Base-by-base conservation (phyloP, 2,113 vertebrate species). In the Cnemophilus loriae region DNA sequence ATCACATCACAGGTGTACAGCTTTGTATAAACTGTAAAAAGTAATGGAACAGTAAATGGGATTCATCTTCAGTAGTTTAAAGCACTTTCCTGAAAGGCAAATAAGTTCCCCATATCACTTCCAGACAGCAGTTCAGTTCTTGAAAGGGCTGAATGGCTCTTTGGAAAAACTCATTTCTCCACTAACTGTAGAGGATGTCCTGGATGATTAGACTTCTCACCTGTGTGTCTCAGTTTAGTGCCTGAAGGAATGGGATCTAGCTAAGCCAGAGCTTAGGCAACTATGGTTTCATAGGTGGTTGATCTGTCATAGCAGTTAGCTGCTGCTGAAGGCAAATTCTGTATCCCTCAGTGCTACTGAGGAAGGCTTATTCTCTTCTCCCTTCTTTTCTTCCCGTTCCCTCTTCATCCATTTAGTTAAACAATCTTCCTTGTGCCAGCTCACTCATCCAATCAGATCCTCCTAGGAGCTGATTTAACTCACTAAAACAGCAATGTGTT, bases 201-300 rank as follows among this genome's bases (percentile, higher is more conserved):
- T 47, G 16, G 23, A 21, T 52, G 30, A 17, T 37, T 26, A 3
- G 21, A 6, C 16, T 46, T 46, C 52, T 71, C 42, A 49, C 16
- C 16, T 27, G 0, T 9, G 17, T 73, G 53, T 61, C 32, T 90
- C 68, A 49, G 2, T 52, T 65, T 16, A 73, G 53, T 27, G n/a
- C 42, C n/a, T 64, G 74, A 55, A 73, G 50, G 28, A 91, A 12
- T 39, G 56, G 30, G 60, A 21, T 57, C 4, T 47, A 35, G 49
- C 42, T 57, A 35, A 79, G 61, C 22, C 32, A 21, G 35, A 52
- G 63, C 28, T 28, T 3, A 22, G 46, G 41, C 17, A 86, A 0
- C 39, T 57, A 0, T 47, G 35, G 9, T 71, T 86, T 57, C 17
- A 4, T 41, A 33, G 50, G 39, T 2, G 0, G 14, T 21, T 56